Base-by-base conservation (phyloP, 2,888 invertebrate species). In the Apotomis turbidana region DNA sequence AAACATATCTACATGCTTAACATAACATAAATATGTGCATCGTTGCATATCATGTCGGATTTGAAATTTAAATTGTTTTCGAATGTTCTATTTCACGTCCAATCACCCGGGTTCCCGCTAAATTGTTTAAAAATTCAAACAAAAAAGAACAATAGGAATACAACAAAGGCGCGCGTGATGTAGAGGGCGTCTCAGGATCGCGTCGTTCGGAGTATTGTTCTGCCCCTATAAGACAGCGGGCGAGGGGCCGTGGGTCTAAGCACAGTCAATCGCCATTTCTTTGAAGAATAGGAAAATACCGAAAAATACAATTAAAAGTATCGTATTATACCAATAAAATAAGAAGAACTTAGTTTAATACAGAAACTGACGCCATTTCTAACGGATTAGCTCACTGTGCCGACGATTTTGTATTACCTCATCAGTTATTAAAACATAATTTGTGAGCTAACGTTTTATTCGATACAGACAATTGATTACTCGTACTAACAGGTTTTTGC, bases 161-260 rank as follows among this genome's bases (percentile, higher is more conserved):
- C 71, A 79, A 90, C 89, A 90, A 91, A 85, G 81, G 87, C 81
- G 81, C 79, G 82, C 85, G 83, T 88, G 87, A 85, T 83, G 85
- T 82, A 82, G 78, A 84, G 87, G 84, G 82, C 82, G 85, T 84
- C 84, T 84, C 79, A 79, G 80, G 83, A 86, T 83, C 84, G 85
- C 83, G 81, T 75, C 74, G 72, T 74, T 74, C 74, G 64, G 52
- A 74, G 80, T 83, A 87, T 90, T 91, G 90, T 91, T 83, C 79
- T 77, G 78, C 77, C 84, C 83, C 85, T 81, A 83, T 82, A 82
- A 80, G 81, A 83, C 77, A 59, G 63, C 62, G 63, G 74, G 74
- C 36, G 41, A 9, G 49, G 61, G 67, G 51, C n/a, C 38, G 46
- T 52, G 41, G 44, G 61, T 49, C 54, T 61, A 61, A 67, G 57